These are phyloP conservation scores for Habropoda laboriosa DNA, from an alignment of 1,140 invertebrate genomes.

Conservation along the genomic window DNA sequence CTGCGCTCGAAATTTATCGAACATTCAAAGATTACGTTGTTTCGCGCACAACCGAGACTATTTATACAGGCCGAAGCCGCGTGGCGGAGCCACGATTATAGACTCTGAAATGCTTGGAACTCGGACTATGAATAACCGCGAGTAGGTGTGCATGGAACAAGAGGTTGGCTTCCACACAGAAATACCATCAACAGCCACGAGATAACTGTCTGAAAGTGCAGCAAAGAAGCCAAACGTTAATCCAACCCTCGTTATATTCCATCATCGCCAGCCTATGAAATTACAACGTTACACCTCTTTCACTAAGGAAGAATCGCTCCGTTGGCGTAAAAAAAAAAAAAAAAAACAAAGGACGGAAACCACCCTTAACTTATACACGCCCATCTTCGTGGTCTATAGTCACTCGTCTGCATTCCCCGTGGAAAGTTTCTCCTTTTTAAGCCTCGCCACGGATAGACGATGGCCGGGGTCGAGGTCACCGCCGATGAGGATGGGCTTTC, in stretches of 20 bases:
- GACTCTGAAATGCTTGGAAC: neutral
- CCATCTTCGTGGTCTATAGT: neutral
- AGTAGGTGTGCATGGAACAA: neutral
- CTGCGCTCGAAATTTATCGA: neutral
- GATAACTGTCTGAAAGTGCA: neutral
- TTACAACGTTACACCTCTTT: too few species aligned
- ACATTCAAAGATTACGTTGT: slow-evolving; percentile 11
- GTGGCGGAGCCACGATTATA: neutral
- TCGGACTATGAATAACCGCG: neutral
- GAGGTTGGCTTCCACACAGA: neutral
- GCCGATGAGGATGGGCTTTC: slow-evolving; percentile 50
- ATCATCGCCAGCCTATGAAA: too few species aligned
- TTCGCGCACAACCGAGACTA: neutral
- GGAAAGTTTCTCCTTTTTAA: slow-evolving; percentile 14
- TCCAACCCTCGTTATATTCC: too few species aligned
- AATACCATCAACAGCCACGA: neutral
- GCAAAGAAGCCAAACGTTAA: neutral
- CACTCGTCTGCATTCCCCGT: neutral
- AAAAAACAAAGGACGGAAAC: neutral
- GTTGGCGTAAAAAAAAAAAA: too few species aligned
- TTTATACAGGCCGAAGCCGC: neutral
- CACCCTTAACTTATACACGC: too few species aligned
- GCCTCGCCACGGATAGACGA: slow-evolving; percentile 42
- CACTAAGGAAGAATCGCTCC: too few species aligned
- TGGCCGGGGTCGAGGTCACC: slow-evolving; percentile 50